Evolutionary conservation across 2,888 invertebrate species (phyloP), one percentile per base, ranked within the genome.

Genomic region (Acleris sparsana): DNA sequence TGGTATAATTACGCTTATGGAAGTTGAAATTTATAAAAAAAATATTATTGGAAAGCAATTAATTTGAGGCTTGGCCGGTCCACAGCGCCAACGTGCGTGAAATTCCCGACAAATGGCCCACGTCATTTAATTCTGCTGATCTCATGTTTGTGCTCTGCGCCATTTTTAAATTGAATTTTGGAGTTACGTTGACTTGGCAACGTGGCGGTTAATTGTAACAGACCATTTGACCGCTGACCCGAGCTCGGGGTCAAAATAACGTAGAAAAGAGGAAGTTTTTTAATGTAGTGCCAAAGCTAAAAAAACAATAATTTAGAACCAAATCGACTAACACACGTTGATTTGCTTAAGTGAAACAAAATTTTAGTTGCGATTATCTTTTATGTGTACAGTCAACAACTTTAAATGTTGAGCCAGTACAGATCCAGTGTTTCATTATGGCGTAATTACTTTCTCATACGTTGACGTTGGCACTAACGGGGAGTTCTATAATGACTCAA

Each of bases 141-240:
- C 86, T 84, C 89, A 86, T 92, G 89, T 92, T 91, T 92, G 89
- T 83, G 78, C 83, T 77, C 80, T 75, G 74, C 80, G 80, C 88
- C 87, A 86, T 91, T 90, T 92, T 91, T 88, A 89, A 92, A 91
- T 91, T 91, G 86, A 90, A 91, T 88, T 89, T 88, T 59, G 62
- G 62, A 63, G 59, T 63, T 62, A 66, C 66, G 60, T 57, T 62
- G 62, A 62, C 58, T 57, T 62, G 25, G 57, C 48, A 48, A 61
- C 60, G 20, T 55, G 25, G 29, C 44, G 39, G 55, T 59, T 49
- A 64, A 56, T 46, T 46, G 17, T 46, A 13, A 63, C 22, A 48
- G n/a, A 48, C 60, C 9, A 29, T 59, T 66, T 55, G 51, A 62
- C 49, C 58, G 33, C 44, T 44, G 44, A 18, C n/a, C 49, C 9